These are phyloP conservation scores for Lamellibrachia satsuma DNA, from an alignment of 2,888 invertebrate species.

Conservation along the genomic window DNA sequence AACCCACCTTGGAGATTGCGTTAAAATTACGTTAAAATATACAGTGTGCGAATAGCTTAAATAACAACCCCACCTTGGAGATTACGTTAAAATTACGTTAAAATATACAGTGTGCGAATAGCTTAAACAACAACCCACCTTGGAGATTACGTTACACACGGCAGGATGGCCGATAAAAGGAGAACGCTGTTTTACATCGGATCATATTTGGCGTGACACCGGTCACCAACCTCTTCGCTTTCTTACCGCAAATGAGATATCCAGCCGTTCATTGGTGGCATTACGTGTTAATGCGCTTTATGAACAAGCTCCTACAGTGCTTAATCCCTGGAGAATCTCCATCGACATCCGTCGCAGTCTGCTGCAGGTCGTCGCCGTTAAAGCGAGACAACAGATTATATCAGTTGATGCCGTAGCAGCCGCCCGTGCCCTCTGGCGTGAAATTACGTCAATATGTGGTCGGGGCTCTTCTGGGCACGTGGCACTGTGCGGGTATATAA, in stretches of 20 bases:
- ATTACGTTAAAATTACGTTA: no score
- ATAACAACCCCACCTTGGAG: neutral
- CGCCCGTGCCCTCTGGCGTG: neutral
- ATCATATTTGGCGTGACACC: neutral
- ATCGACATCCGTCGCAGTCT: neutral
- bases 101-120: no score
- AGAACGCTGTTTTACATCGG: neutral
- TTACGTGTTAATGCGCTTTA: slow-evolving; percentile 4
- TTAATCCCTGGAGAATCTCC: neutral
- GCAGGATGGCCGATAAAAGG: neutral
- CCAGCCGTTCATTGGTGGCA: neutral
- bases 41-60: neutral
- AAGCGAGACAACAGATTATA: slow-evolving; percentile 17
- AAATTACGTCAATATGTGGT: neutral
- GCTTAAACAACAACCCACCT: neutral
- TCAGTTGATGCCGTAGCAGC: neutral
- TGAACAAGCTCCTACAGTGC: neutral
- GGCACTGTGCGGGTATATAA: neutral
- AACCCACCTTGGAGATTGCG: neutral
- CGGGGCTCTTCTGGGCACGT: neutral
- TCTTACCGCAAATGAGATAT: neutral
- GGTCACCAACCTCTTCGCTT: neutral
- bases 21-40: neutral
- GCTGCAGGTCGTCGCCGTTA: neutral
- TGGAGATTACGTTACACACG: neutral